Base-by-base conservation (phyloP, 2,888 invertebrate species). In the Mantis religiosa region DNA sequence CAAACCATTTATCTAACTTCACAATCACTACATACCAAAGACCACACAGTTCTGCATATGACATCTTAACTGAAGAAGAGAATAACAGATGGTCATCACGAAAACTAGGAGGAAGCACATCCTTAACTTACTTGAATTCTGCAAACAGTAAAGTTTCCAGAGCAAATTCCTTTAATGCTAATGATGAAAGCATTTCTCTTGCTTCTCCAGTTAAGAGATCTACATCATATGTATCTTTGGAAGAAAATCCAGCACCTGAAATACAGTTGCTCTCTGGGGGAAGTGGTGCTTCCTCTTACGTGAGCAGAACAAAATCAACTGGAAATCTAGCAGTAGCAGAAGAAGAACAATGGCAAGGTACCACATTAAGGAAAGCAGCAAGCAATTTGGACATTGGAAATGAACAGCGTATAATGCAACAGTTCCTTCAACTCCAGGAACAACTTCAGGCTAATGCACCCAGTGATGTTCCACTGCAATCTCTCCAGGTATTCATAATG, bases 191-290 rank as follows among this genome's bases (percentile, higher is more conserved):
- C 28, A 83, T 41, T 4, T 41, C 41, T 28, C 15, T 25, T 82
- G 81, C 20, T 34, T 41, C 92, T 89, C 90, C 30, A 93, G 93
- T 94, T 14, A 93, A 93, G 89, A 92, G 94, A 90, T 94, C 94
- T 0, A 93, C 93, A 90, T 94, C 94, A 9, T 93, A 94, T 90
- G 92, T 94, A 12, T 93, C 93, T 6, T 90, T 94, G 83, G 91
- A 84, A 71, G 54, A 54, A 27, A 28, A 82, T 47, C 15, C 54
- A 71, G 25, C 8, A 47, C 85, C 14, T 82, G 82, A 20, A 28
- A 28, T 14, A 7, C 28, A 30, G 25, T 3, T 30, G 28, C 25
- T 25, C 28, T 28, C 30, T 9, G 30, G 28, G 4, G 47, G 41
- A 14, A 27, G 47, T 85, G 27, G 28, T 27, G 27, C 85, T 85